Conservation (phyloP, 2,113 vertebrate species). For the Pygoscelis adeliae region DNA sequence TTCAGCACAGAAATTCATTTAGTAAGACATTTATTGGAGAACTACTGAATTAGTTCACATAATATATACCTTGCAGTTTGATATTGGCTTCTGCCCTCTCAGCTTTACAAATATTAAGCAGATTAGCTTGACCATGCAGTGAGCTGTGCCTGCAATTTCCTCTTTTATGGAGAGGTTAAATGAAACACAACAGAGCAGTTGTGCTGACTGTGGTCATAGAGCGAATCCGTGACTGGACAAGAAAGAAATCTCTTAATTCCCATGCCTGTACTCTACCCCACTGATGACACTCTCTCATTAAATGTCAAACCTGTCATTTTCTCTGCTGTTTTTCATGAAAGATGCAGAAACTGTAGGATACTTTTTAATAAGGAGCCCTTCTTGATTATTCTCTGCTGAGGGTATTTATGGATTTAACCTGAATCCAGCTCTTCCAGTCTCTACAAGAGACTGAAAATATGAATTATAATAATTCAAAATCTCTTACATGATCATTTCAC, state of each 20-base stretch:
- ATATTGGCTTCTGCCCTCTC: background rate
- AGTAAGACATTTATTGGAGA: background rate
- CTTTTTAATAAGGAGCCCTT: background rate
- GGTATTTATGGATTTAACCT: background rate
- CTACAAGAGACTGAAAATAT: background rate
- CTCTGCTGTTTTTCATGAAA: background rate
- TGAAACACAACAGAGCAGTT: background rate
- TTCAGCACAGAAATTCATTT: background rate
- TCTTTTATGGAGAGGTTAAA: background rate
- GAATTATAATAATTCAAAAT: background rate
- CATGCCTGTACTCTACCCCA: background rate
- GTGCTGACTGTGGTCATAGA: background rate
- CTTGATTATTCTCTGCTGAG: background rate
- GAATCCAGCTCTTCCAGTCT: background rate
- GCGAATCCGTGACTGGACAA: background rate
- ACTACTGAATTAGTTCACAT: background rate
- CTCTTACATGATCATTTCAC: background rate
- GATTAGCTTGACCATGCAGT: background rate
- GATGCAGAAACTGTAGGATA: background rate
- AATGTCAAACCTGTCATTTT: background rate
- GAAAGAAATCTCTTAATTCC: background rate
- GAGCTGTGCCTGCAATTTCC: background rate
- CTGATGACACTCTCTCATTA: background rate
- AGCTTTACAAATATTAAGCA: conserved; percentile 1
- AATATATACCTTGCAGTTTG: background rate